Base-by-base conservation (phyloP, 2,113 vertebrate species). In the Antennarius striatus region DNA sequence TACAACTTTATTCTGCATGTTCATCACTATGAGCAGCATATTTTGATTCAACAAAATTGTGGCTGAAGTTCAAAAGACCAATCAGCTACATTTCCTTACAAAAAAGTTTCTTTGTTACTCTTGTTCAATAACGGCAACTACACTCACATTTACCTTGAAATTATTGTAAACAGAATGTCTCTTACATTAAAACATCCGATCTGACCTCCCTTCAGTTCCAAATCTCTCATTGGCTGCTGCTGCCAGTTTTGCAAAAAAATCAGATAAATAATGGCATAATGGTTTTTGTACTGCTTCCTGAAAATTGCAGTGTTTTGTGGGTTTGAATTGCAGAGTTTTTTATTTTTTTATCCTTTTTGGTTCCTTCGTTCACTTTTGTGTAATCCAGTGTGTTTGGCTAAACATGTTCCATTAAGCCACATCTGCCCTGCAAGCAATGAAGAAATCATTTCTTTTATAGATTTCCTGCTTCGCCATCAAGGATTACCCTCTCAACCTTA, bases 391-490 rank as follows among this genome's bases (percentile, higher is more conserved):
- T 53, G 32, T 74, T 63, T 22, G 51, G 40, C 65, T 40, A 81
- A 80, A 82, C 65, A 53, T 79, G 63, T 63, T 62, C 49, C 68
- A 77, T 75, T 87, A 83, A 85, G 57, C 51, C 69, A 64, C 62
- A 28, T 52, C 55, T 58, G 9, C 58, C 51, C 57, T 71, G 63
- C 71, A 77, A 75, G 59, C 7, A 69, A 57, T 60, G 71, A 49
- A 76, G 69, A 72, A 90, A 91, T 89, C 78, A 77, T 91, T 87
- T 89, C 83, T 90, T 90, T 90, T 88, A 91, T 90, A 83, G 87
- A 92, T 92, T 92, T 91, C 75, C 89, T 90, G 83, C 85, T 91
- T 90, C 84, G 82, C 81, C 77, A 87, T 91, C 86, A 91, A 88
- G 85, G 80, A 87, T 90, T 87, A 90, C 69, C 80, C 86, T 82